Conservation (phyloP, 2,113 vertebrate species). For the Lates calcarifer region DNA sequence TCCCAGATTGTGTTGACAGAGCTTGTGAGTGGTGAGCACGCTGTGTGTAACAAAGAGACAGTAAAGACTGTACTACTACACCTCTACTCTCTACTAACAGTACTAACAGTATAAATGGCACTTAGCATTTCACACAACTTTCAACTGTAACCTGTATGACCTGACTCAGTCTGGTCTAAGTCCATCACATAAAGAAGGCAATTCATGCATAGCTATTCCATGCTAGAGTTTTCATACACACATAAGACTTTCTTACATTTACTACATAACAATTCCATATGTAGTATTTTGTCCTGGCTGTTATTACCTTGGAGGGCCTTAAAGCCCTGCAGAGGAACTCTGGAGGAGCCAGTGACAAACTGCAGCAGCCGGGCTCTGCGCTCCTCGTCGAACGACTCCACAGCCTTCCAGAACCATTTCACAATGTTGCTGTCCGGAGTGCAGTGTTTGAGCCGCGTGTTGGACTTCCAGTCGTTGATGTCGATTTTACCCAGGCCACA, state of each 20-base stretch:
- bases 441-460: slow-evolving; percentile 98
- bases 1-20: slow-evolving; percentile 1
- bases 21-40: background rate
- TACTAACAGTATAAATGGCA: no score
- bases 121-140: background rate
- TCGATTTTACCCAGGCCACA: slow-evolving; percentile 99
- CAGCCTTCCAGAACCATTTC: slow-evolving; percentile 99
- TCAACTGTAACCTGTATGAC: background rate
- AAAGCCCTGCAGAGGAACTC: slow-evolving; percentile 98
- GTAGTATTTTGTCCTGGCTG: background rate
- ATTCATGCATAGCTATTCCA: background rate
- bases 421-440: slow-evolving; percentile 96
- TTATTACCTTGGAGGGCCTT: slow-evolving; percentile 95
- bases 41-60: background rate
- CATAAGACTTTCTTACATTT: background rate
- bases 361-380: slow-evolving; percentile 94
- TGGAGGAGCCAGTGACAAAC: slow-evolving; percentile 97
- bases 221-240: background rate
- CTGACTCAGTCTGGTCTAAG: background rate
- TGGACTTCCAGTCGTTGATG: slow-evolving; percentile 97
- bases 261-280: background rate
- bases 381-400: slow-evolving; percentile 98
- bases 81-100: no score
- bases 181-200: background rate
- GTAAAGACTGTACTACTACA: background rate